Evolutionary conservation across 2,113 vertebrate genomes (phyloP), one percentile per base, ranked within the genome.

Genomic region (Myrmecobius fasciatus): DNA sequence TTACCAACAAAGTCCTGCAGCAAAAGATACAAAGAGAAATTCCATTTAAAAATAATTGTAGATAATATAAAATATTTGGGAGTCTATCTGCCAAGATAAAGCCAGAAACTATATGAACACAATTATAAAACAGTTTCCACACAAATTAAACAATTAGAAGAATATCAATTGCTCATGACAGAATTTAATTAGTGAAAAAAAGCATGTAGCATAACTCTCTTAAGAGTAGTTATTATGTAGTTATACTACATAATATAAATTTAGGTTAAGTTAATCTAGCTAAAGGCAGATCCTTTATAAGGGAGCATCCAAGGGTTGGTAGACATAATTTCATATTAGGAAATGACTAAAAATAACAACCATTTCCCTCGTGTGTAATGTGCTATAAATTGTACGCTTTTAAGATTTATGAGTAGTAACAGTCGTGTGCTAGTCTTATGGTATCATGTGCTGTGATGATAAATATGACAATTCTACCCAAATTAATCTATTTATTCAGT

Each of bases 401-500:
- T 24, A 53, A 94, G 96, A 98, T 97, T 96, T 97, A 97, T 47
- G 31, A 94, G 92, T 89, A 95, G 93, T 92, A 52, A 92, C 92
- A 94, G 52, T 36, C 94, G 54, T 31, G 47, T 92, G 96, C 95
- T 97, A 96, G 93, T 97, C 95, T 95, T 94, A 95, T 91, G 93
- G 46, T 25, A 88, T 93, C 93, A 92, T 97, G 89, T 52, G 94
- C 96, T 95, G 95, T 25, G 95, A 95, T 94, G 95, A 97, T 97
- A 97, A 96, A 51, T 51, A 51, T 51, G 9, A 51, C 49, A 51
- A 51, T 51, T 51, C 49, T 51, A 51, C 9, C 49, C 11, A 51
- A 11, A 51, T 51, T 51, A 51, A 51, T 51, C 8, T 51, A 51
- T 49, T 49, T 49, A 49, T 51, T 10, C 49, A 51, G 49, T 51